Evolutionary conservation across 2,797 vertebrate genomes (phyloP), one percentile per base, ranked within the genome.

Genomic region (Pitangus sulphuratus): DNA sequence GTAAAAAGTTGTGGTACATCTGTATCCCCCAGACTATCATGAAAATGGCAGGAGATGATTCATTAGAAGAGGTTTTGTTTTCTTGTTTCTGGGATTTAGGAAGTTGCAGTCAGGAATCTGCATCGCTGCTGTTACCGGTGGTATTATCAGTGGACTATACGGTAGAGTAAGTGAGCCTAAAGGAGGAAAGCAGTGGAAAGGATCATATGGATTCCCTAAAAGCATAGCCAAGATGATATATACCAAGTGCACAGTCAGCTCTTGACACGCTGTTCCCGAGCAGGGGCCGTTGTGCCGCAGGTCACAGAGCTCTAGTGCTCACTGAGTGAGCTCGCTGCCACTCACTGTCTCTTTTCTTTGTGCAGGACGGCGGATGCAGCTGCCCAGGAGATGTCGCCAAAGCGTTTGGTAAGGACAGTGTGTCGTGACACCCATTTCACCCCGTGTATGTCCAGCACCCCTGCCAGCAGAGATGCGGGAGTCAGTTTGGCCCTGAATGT

Each of bases 381-480:
- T 99, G 99, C 96, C 99, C 99, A 56, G 99, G 99, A 97, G 99
- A 99, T 97, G 99, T 99, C 91, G 99, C 99, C 80, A 99, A 99
- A 98, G 99, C 99, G 21, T 99, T 99, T 97, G 99, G 99, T 99
- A 96, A 98, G 98, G 71, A 80, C 48, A 6, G n/a, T 2, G 3
- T 4, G 6, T 40, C 2, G 48, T 74, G 69, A 44, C 26, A 35
- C 33, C 26, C 4, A 0, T n/a, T 18, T 28, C 11, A 44, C 39
- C 58, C 22, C 3, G 1, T 0, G 0, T 31, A 8, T 35, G 53
- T 42, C 75, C 72, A 53, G 75, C 35, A 12, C 31, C 7, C 30
- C 39, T 65, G 3, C 40, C 62, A 61, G 69, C 75, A 25, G 30
- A 4, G 42, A 17, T 64, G 72, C 47, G 18, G 72, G 68, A 68